Evolutionary conservation across 2,797 vertebrate species (phyloP).

Genomic region (Melopsittacus undulatus): DNA sequence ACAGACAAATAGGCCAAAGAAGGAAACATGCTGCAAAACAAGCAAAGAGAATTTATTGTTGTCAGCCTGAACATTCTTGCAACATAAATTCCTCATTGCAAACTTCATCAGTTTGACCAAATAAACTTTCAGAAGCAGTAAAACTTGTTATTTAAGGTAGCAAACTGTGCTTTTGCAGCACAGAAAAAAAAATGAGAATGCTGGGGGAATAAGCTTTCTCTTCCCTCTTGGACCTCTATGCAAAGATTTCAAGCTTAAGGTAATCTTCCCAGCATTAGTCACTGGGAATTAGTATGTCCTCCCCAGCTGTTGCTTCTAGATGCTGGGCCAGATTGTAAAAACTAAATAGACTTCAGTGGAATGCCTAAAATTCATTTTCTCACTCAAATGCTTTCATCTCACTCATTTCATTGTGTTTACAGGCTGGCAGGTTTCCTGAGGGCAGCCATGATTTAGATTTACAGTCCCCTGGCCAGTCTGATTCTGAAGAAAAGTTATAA

Average conservation of each 20-base stretch:
- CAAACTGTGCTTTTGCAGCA: background rate
- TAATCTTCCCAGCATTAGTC: constrained; percentile 59
- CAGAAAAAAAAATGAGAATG: background rate
- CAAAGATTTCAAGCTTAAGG: constrained; percentile 44
- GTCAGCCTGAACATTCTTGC: background rate
- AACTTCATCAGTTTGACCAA: background rate
- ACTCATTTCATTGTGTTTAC: constrained; percentile 74
- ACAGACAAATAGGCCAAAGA: background rate
- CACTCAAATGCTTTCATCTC: constrained; percentile 71
- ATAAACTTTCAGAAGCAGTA: background rate
- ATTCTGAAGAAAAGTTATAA: constrained; percentile 73
- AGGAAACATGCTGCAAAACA: background rate
- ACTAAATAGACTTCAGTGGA: constrained; percentile 74
- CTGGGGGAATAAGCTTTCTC: background rate
- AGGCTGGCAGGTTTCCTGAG: constrained; percentile 75
- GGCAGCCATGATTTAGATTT: constrained; percentile 75
- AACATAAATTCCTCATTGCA: background rate
- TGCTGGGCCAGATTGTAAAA: constrained; percentile 64
- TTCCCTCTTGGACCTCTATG: background rate
- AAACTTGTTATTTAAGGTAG: background rate
- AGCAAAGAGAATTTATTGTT: background rate
- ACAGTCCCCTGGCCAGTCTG: constrained; percentile 73
- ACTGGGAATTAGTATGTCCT: constrained; percentile 43
- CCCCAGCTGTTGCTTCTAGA: constrained; percentile 48
- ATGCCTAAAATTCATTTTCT: constrained; percentile 78